Evolutionary conservation across 30 jellyfish, hydroid and myxozoan genomes (phyloP), one percentile per base, ranked within the genome.

Genomic region (Pelagia noctiluca): DNA sequence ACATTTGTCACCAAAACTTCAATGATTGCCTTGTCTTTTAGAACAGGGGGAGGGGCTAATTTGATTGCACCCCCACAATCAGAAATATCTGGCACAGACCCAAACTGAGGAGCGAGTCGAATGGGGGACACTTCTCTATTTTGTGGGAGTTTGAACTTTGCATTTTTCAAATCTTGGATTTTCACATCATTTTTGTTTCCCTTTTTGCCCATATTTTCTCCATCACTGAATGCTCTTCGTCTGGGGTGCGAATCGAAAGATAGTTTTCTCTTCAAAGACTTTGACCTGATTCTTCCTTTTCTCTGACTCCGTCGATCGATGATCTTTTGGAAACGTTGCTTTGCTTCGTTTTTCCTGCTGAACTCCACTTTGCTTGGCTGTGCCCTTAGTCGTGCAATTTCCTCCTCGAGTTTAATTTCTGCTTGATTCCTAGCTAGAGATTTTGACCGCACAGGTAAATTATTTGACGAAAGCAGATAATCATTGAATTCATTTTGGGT

Each of bases 171-270:
- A 11, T 62, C 25, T 25, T 71, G 30, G 26, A 4, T 5, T 19
- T 52, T 52, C 28, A 52, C 12, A 52, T 30, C 21, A n/a, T 28
- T 49, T 50, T 25, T 34, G 13, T 57, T 32, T 16, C 26, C 66
- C 0, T 33, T 30, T 28, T 66, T 50, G 23, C 32, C 24, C 35
- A 23, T 2, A 19, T 78, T 33, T 18, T 85, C 68, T 16, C 68
- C 88, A 25, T 84, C 93, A 28, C 96, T 83, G 32, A 76, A 50
- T 0, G 96, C 81, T 85, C 88, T 90, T 18, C 82, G 32, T 84
- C 90, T 79, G 5, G 91, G 93, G 24, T 93, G 96, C 2, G 98
- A 87, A 78, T 93, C 98, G 82, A 93, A 93, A 53, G 98, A 93
- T 19, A 93, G 69, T 71, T 80, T 93, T 32, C 98, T 76, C 50